Evolutionary conservation across 2,797 vertebrate species (phyloP).

Genomic region (Sternotherus odoratus): DNA sequence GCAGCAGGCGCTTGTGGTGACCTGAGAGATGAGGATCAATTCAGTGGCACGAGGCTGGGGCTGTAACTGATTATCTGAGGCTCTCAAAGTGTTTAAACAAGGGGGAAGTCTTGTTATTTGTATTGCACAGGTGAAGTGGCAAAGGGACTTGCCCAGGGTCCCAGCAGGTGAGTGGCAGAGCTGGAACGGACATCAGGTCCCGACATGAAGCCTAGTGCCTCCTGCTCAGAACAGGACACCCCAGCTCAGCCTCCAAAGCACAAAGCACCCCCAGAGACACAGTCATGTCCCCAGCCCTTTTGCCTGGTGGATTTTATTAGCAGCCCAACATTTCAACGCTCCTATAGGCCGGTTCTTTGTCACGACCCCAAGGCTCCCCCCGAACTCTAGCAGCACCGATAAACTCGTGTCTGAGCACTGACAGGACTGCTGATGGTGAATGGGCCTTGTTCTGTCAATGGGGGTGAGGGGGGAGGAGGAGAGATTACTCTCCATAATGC

Average conservation of each 20-base stretch:
- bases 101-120: neutral
- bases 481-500: neutral
- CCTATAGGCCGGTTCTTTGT: neutral
- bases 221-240: fast-evolving
- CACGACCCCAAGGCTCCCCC: neutral
- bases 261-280: neutral
- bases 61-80: neutral
- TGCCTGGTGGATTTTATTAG: neutral
- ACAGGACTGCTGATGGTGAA: neutral
- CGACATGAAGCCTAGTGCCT: neutral
- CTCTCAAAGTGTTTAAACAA: neutral
- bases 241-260: neutral
- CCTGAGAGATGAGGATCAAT: conserved; percentile 57
- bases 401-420: fast-evolving
- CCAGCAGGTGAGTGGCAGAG: neutral
- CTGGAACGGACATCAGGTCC: neutral
- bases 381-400: fast-evolving
- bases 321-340: neutral
- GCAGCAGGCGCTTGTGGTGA: conserved; percentile 83
- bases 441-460: neutral
- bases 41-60: neutral
- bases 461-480: too few species aligned
- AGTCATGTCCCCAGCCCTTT: neutral
- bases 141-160: neutral
- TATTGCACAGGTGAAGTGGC: neutral